Evolutionary conservation across 2,888 invertebrate species (phyloP).

Genomic region (Cephus pygmeus): DNA sequence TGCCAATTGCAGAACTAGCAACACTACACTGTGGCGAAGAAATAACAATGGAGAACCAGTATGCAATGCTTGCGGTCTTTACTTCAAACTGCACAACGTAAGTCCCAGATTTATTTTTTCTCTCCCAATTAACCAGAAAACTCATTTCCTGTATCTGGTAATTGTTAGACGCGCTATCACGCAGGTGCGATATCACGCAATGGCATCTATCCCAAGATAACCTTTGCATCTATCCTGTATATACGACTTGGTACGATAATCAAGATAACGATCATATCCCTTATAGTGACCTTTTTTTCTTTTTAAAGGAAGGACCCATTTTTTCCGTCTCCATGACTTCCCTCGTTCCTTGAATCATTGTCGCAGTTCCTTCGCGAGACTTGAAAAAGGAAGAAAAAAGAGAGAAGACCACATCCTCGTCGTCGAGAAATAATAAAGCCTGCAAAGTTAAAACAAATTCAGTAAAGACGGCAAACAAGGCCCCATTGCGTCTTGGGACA

Average conservation of each 20-base stretch:
- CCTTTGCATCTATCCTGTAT: conserved; percentile 25
- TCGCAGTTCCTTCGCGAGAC: background rate
- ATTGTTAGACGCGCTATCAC: background rate
- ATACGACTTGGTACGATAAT: conserved; percentile 10
- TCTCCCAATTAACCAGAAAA: background rate
- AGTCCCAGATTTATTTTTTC: conserved; percentile 32
- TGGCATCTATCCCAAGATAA: conserved; percentile 22
- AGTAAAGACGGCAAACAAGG: conserved; percentile 50
- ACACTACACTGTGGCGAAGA: conserved; percentile 96
- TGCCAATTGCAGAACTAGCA: conserved; percentile 79
- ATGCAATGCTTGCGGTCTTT: conserved; percentile 99
- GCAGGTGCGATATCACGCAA: background rate
- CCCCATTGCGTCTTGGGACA: conserved; percentile 36
- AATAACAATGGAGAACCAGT: conserved; percentile 99
- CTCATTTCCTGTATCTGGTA: background rate
- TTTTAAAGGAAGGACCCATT: background rate
- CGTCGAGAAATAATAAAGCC: conserved; percentile 8
- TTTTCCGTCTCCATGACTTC: background rate
- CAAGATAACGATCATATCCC: background rate
- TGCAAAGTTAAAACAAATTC: conserved; percentile 42
- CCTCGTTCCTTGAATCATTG: background rate
- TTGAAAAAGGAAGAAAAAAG: background rate
- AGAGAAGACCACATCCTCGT: conserved; percentile 6
- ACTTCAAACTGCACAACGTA: conserved; percentile 81
- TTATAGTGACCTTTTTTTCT: background rate